These are phyloP conservation scores for Hippotragus niger DNA, from an alignment of 2,113 vertebrate genomes.

Conservation along the genomic window DNA sequence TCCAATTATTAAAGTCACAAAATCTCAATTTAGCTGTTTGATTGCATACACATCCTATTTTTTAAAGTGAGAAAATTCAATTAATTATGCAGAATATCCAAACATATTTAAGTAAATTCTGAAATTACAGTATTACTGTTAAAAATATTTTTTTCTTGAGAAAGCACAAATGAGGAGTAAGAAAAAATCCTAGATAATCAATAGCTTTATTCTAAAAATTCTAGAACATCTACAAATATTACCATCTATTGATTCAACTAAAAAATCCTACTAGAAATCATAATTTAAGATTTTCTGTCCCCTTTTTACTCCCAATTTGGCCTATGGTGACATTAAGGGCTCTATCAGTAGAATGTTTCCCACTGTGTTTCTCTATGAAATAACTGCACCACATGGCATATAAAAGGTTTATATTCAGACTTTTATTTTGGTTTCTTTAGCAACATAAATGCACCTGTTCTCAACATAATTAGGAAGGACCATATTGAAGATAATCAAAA, in stretches of 20 bases:
- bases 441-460: conserved; percentile 50
- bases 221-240: neutral
- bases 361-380: conserved; percentile 32
- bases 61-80: neutral
- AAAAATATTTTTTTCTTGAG: neutral
- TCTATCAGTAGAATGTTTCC: conserved; percentile 19
- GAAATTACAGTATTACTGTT: neutral
- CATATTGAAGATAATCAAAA: conserved; percentile 66
- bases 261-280: neutral
- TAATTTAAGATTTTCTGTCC: neutral
- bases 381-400: conserved; percentile 16
- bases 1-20: neutral
- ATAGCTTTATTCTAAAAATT: neutral
- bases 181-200: neutral
- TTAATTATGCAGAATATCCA: neutral
- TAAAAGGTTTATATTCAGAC: conserved; percentile 34
- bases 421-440: conserved; percentile 54
- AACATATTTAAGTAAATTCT: neutral
- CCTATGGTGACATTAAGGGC: conserved; percentile 18
- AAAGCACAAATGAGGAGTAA: neutral
- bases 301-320: conserved; percentile 13
- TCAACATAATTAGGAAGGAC: conserved; percentile 32
- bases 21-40: neutral
- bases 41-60: neutral
- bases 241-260: neutral